A percentile compares a stretch with the other conserved stretches of the same genome.
phyloP scores from a whole-genome alignment of 1,140 invertebrate species.

The Brachionus sp. region DNA sequence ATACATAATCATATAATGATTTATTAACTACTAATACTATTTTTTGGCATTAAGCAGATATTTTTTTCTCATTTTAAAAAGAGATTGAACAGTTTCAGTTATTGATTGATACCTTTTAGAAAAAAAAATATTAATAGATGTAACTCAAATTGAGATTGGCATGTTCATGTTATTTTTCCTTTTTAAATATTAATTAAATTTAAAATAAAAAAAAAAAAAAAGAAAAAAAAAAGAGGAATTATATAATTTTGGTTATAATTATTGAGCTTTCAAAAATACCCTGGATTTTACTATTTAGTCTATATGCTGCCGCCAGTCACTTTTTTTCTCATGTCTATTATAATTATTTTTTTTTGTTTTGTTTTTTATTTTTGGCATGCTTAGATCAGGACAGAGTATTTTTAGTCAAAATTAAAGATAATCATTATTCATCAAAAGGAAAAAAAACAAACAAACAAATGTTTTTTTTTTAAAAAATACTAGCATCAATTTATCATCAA shows the following conservation, averaged over 20 bases:
- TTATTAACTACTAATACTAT: background rate
- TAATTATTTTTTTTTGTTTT: background rate
- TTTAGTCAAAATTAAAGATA: background rate
- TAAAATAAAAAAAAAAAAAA: background rate
- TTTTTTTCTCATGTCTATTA: background rate
- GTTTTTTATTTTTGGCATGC: background rate
- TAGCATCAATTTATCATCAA: background rate
- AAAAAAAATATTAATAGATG: background rate
- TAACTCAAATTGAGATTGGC: background rate
- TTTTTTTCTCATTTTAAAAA: background rate
- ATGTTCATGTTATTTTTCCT: background rate
- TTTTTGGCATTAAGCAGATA: background rate
- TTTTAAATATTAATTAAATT: background rate
- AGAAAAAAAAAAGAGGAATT: background rate
- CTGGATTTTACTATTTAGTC: background rate
- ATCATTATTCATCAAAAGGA: background rate
- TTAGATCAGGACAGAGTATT: background rate
- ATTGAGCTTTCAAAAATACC: background rate
- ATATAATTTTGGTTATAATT: constrained; percentile 9
- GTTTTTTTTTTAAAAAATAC: background rate
- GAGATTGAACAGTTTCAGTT: background rate
- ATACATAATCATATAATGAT: background rate
- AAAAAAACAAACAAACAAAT: background rate
- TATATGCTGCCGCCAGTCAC: background rate
- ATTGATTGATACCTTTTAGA: constrained; percentile 34